Base-by-base conservation (phyloP, 2,797 vertebrate genomes). In the Leuciscus waleckii region DNA sequence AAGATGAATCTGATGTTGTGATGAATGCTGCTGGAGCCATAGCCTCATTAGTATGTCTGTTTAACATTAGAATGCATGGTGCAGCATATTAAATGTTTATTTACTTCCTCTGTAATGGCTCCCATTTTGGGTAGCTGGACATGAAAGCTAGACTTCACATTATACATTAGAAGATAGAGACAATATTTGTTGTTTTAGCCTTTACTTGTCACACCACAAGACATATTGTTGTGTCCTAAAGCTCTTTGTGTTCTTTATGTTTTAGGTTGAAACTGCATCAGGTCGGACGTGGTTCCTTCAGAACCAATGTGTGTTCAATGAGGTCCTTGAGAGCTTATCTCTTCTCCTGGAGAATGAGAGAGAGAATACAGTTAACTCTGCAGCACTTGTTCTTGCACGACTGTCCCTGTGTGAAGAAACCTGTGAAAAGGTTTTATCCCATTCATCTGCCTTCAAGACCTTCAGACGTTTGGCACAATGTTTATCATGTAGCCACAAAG, bases 11-110 rank as follows among this genome's bases (percentile, higher is more conserved):
- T 6, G 90, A 92, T 54, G 81, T 89, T 23, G 89, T 92, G 41
- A 90, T 88, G 88, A 92, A 92, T n/a, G 88, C 90, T 49, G 90
- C 91, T 8, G 91, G 91, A 2, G 86, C 90, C 3, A 81, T 93
- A 41, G 90, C 92, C 17, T 91, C 92, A 17, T 75, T 92, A 90
- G 92, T 92, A 85, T 90, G n/a, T 9, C 37, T 29, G 19, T 13
- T 49, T 67, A 29, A 49, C 0, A 1, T 67, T 29, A 67, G 46
- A 35, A 65, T 41, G 39, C 39, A 46, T 51, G 10, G 4, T 79
- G 46, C 6, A n/a, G 10, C 56, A 58, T n/a, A 26, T 26, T 61
- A 61, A 26, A 26, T 26, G 10, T 61, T 61, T 61, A 26, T 61
- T 61, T 61, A 61, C 1, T 58, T n/a, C 56, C 23, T 58, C 23